Evolutionary conservation across 2,113 vertebrate genomes (phyloP), one percentile per base, ranked within the genome.

Genomic region (Atlantisia rogersi): DNA sequence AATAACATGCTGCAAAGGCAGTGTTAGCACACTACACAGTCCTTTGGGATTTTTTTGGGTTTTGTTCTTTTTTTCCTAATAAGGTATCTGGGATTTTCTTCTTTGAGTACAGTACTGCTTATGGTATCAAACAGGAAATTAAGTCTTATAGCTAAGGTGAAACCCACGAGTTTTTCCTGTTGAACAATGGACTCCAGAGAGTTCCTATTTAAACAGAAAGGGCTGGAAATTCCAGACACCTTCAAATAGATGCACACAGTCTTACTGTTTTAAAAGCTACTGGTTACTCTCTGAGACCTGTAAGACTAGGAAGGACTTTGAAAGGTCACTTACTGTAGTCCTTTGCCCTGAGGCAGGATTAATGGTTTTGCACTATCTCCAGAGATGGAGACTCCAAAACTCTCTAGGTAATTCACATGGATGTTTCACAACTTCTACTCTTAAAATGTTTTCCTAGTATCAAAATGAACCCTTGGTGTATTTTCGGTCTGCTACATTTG

Each of bases 91-190:
- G 35, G 70, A 71, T 21, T 91, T 95, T 93, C 42, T 89, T 92
- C 58, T 90, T 68, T 90, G 79, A 78, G 39, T 11, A 65, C 35
- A 22, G 9, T 32, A 69, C 31, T 84, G 31, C 40, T 88, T 58
- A 88, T 56, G 44, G 40, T 76, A 87, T 82, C 44, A 91, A 86
- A 80, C 76, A 90, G 95, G 93, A 97, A 94, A 95, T 81, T 80
- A 86, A 59, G 19, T 58, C 64, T 71, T 83, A 35, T 60, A 80
- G 28, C 69, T 73, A 64, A 86, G 59, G 91, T 87, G 68, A 96
- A 95, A 93, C 59, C 16, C 37, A 79, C 65, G 62, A 93, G 56
- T 90, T 92, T 92, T 95, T 88, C 62, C 52, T 79, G 73, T 68
- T 65, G 26, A 93, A 90, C 82, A 94, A 91, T 75, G 52, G 15